Base-by-base conservation (phyloP, 2,888 invertebrate species). In the Drosophila kuntzei region DNA sequence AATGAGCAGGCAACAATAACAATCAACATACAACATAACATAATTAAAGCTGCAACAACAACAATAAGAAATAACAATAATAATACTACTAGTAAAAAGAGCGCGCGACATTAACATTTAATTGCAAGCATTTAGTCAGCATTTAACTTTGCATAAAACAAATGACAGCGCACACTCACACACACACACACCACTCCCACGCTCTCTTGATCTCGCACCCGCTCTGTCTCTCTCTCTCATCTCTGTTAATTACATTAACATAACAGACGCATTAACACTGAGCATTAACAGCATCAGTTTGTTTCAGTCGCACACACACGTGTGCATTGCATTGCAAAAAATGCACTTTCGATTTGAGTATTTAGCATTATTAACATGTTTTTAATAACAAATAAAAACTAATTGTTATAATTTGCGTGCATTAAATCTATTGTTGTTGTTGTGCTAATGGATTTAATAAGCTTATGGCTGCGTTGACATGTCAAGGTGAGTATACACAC, bases 101-200 rank as follows among this genome's bases (percentile, higher is more conserved):
- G 75, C 53, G 66, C 47, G 81, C 82, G 67, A 73, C 88, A 87
- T 87, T 82, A 85, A 81, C 81, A 87, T 83, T 89, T 84, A 84
- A 84, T 84, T 87, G 78, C 77, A 62, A 83, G 75, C 81, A 89
- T 84, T 84, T 84, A 84, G 83, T 83, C 58, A 77, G 75, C 87
- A 89, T 83, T 84, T 84, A 89, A 66, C 63, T 84, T 83, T 84
- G 89, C 83, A 84, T 84, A 89, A 84, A 89, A 83, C 85, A 83
- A 88, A 82, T 73, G 67, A 63, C 69, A 79, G 12, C 22, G 4
- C 20, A 20, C 36, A 39, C 29, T 29, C 16, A 39, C 20, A 49
- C 41, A 34, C 14, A 8, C 11, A 39, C n/a, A 32, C 9, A 25
- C 25, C 46, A 44, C 61, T 75, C 66, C 72, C 53, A 71, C 69